Conservation (phyloP, 2,113 vertebrate species). For the Pheucticus melanocephalus region DNA sequence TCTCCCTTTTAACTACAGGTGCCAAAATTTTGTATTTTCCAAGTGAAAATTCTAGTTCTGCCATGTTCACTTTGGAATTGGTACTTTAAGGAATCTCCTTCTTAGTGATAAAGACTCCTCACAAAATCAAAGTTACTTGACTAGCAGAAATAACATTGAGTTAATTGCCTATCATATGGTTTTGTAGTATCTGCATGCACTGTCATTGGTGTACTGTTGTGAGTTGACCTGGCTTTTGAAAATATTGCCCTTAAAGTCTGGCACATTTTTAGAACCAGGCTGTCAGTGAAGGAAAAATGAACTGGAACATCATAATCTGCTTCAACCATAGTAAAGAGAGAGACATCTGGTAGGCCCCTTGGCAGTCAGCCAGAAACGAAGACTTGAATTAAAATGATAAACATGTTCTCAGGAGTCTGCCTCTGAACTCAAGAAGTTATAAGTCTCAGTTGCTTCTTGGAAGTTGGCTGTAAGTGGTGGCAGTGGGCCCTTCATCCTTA, state of each 20-base stretch:
- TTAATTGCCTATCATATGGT: conserved; percentile 54
- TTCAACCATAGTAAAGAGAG: conserved; percentile 72
- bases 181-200: conserved; percentile 53
- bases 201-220: conserved; percentile 49
- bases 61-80: not conserved
- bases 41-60: not conserved
- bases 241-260: conserved; percentile 66
- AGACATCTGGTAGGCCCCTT: conserved; percentile 81
- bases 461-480: conserved; percentile 39
- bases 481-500: not conserved
- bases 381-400: conserved; percentile 82
- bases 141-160: conserved; percentile 37
- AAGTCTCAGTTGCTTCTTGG: conserved; percentile 64
- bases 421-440: conserved; percentile 67
- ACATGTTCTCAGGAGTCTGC: conserved; percentile 73
- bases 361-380: conserved; percentile 76
- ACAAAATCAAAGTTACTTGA: conserved; percentile 10
- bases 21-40: not conserved
- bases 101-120: not conserved
- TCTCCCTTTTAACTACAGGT: not conserved
- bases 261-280: conserved; percentile 70
- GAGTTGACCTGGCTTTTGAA: conserved; percentile 66
- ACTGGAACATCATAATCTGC: conserved; percentile 76
- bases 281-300: conserved; percentile 75
- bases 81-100: not conserved